Base-by-base conservation (phyloP, 1,140 invertebrate genomes). In the Atta texana region DNA sequence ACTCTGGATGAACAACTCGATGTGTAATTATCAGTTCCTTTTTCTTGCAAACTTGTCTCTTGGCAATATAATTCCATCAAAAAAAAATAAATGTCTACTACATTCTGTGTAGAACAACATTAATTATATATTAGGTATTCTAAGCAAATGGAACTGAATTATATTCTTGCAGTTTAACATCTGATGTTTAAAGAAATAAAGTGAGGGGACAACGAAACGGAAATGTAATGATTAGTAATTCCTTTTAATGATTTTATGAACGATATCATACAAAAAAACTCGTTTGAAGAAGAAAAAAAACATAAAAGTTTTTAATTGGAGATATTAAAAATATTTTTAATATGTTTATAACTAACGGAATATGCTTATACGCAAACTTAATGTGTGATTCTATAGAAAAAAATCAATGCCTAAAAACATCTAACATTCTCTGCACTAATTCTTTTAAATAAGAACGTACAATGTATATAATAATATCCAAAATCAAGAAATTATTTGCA, bases 71-170 rank as follows among this genome's bases (percentile, higher is more conserved):
- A 34, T 21, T 31, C 1, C 5, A 74, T 57, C 28, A 2, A 53
- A 51, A 31, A 74, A 18, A 74, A 53, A 44, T 44, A 53, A 66
- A 55, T 66, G 24, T 39, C 6, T 6, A 12, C n/a, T 31, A 16
- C 14, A 28, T 66, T 53, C 28, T 78, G 4, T 55, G 31, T 12
- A n/a, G 51, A 55, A 78, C 5, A 4, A 44, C 55, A 3, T 10
- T 24, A 55, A 81, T 57, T 24, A 21, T 34, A 8, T 14, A 55
- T 68, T 55, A 55, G 3, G 1, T 69, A 71, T 81, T 81, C 78
- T 71, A 28, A 71, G n/a, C 18, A 18, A 80, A 59, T 10, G 31
- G 16, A 69, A 69, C 57, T 68, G 10, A 44, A 71, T 81, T 44
- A 24, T 18, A 10, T 24, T 16, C 31, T 10, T 24, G 53, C 14